Evolutionary conservation across 2,113 vertebrate species (phyloP), one percentile per base, ranked within the genome.

Genomic region (Phainopepla nitens): DNA sequence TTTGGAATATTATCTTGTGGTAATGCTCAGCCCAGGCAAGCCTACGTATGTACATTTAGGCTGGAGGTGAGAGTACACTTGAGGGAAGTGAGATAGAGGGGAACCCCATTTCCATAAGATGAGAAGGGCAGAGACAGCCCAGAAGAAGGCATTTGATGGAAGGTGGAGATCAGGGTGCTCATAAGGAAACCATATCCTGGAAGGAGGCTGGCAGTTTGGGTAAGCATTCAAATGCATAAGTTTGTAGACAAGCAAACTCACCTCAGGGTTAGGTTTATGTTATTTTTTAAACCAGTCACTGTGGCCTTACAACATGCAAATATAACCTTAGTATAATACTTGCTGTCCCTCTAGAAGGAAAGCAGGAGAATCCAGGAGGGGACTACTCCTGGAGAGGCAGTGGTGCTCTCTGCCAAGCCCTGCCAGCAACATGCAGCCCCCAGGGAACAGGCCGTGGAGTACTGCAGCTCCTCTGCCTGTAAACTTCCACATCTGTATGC

Each of bases 341-440:
- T 65, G 9, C 54, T 93, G 39, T 13, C 11, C 29, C 35, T 82
- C 13, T 53, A 24, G 71, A 72, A 85, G 18, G n/a, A 29, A 11
- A 65, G 45, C 41, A 42, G 44, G 24, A 66, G 73, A 47, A 61
- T 25, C 8, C 7, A 8, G 66, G 23, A 56, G 31, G 64, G 22
- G 45, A 20, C 21, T 3, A 6, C 10, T 78, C 27, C 47, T 82
- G 42, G 24, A 27, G 39, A 60, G 41, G 44, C 5, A 6, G 23
- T 14, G 31, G 58, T 47, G 42, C 70, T n/a, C 39, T 68, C 58
- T 53, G 66, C 81, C 10, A 5, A 84, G 23, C 44, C 41, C 36
- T 47, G 25, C 17, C 1, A 9, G 65, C 0, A 2, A 10, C 24
- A 47, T 0, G 0, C 31, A 70, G 39, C 9, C 42, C 57, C 39